Evolutionary conservation across 2,888 invertebrate genomes (phyloP).

Genomic region (Tricholauxania praeusta): DNA sequence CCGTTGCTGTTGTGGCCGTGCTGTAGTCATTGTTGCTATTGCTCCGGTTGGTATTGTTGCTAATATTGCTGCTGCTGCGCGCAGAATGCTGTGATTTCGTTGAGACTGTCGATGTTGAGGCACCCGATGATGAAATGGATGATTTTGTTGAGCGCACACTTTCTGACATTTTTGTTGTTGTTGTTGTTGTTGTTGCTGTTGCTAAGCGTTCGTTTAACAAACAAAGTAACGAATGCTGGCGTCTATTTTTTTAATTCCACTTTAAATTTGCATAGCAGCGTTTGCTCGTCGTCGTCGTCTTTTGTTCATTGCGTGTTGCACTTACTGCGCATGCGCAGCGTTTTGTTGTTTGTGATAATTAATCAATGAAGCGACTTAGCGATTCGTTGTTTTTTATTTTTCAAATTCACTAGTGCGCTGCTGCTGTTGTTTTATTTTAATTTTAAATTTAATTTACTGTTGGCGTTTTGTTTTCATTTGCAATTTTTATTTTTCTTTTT

Average conservation of each 20-base stretch:
- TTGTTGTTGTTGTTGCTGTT: neutral
- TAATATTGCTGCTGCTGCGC: slow-evolving; percentile 28
- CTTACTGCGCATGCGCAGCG: neutral
- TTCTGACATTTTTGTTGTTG: slow-evolving; percentile 59
- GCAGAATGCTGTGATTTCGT: slow-evolving; percentile 38
- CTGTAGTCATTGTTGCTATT: slow-evolving; percentile 26
- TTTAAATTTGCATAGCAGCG: neutral
- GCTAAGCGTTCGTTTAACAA: no score
- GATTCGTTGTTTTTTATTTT: slow-evolving; percentile 19
- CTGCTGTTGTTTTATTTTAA: slow-evolving; percentile 5
- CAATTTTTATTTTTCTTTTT: slow-evolving; percentile 1
- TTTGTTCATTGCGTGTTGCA: neutral
- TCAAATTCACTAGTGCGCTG: neutral
- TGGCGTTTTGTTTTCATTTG: slow-evolving; percentile 7
- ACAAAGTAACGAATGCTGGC: no score
- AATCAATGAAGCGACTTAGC: slow-evolving; percentile 26
- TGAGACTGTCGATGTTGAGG: slow-evolving; percentile 28
- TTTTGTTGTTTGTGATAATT: slow-evolving; percentile 9
- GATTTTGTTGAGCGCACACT: slow-evolving; percentile 56
- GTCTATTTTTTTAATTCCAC: no score
- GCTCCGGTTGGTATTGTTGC: slow-evolving; percentile 29
- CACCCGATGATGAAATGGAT: slow-evolving; percentile 46
- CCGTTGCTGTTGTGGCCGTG: slow-evolving; percentile 19
- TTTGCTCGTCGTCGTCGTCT: neutral
- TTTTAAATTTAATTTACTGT: neutral